These are phyloP conservation scores for Zonitis immaculata DNA, from an alignment of 2,888 invertebrate species.

Conservation along the genomic window DNA sequence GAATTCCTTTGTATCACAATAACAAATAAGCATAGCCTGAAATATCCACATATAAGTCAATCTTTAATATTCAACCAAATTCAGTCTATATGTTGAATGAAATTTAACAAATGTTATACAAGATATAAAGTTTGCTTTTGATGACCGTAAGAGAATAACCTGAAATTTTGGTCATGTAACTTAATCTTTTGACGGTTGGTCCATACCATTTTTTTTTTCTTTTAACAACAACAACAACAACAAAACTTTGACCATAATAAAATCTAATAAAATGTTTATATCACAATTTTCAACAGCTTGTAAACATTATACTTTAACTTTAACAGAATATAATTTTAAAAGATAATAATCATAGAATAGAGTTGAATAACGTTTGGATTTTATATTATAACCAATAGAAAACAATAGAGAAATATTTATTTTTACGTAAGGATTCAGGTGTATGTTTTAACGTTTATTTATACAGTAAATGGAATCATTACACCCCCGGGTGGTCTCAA, in stretches of 20 bases:
- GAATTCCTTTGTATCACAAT: no score
- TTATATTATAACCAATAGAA: neutral
- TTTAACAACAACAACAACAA: no score
- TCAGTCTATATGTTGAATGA: no score
- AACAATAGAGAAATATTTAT: slow-evolving; percentile 12
- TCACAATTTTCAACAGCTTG: slow-evolving; percentile 1
- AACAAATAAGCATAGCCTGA: no score
- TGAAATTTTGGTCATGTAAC: neutral
- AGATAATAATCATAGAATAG: neutral
- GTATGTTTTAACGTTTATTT: slow-evolving; percentile 3
- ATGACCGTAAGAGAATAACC: neutral
- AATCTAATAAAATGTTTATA: slow-evolving; percentile 3
- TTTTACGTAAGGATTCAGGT: no score
- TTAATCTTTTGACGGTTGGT: neutral
- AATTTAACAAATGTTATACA: no score
- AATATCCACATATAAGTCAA: no score
- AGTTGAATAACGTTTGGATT: slow-evolving; percentile 16
- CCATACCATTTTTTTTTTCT: neutral
- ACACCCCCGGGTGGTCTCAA: slow-evolving; percentile 5
- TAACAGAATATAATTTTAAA: neutral
- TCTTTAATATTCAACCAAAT: no score
- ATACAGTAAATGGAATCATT: slow-evolving; percentile 6
- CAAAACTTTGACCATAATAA: neutral
- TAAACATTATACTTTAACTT: neutral
- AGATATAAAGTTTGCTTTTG: neutral